These are phyloP conservation scores for Haliclystus octoradiatus DNA, from an alignment of 30 jellyfish, hydroid and myxozoan genomes.

Conservation along the genomic window DNA sequence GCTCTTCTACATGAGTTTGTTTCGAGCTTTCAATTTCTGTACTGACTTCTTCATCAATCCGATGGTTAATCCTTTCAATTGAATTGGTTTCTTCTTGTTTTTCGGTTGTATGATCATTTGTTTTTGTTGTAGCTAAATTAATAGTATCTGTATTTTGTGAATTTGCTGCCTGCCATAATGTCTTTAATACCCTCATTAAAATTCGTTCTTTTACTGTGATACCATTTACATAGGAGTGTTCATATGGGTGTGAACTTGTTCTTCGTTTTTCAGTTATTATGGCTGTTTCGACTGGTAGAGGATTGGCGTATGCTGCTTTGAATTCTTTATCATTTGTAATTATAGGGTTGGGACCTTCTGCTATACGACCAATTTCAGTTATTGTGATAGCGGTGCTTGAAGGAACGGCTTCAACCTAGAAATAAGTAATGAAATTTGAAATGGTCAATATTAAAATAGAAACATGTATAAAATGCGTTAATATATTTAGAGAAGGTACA, in stretches of 20 bases:
- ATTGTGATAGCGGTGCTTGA: too few relatives aligned
- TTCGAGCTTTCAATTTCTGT: background rate
- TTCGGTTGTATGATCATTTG: background rate
- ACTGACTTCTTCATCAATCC: background rate
- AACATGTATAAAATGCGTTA: too few relatives aligned
- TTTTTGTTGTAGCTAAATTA: background rate
- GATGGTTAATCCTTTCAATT: background rate
- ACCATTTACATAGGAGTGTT: background rate
- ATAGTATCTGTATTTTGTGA: background rate
- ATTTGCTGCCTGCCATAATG: background rate
- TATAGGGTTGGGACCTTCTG: too few relatives aligned
- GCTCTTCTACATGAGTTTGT: too few relatives aligned
- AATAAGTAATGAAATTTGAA: too few relatives aligned
- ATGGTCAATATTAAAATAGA: too few relatives aligned
- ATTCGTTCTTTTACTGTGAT: background rate
- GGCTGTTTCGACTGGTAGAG: too few relatives aligned
- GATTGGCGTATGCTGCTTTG: too few relatives aligned
- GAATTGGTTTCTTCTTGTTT: background rate
- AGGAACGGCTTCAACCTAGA: too few relatives aligned
- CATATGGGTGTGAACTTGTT: background rate
- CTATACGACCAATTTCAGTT: too few relatives aligned
- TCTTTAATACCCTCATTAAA: background rate
- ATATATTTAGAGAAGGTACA: too few relatives aligned
- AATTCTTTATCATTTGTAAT: too few relatives aligned
- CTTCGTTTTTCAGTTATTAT: background rate